phyloP scores from a whole-genome alignment of 1,140 invertebrate species.

The Macrostomum lignano region DNA sequence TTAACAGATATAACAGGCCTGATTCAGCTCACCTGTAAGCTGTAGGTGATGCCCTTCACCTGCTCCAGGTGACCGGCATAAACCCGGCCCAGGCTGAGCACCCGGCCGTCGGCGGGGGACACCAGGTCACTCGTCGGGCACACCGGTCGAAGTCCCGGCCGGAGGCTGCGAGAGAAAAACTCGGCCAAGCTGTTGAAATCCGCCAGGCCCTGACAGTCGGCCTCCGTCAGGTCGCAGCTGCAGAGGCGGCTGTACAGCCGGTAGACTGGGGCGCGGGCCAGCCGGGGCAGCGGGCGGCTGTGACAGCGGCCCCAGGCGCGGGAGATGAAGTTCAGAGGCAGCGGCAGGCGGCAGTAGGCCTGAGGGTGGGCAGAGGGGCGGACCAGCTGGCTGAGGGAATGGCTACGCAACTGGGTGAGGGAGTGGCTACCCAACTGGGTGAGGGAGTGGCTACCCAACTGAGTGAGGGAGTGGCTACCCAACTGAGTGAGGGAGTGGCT shows the following conservation, averaged over 20 bases:
- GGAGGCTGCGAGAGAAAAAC: slow-evolving; percentile 61
- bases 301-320: slow-evolving; percentile 61
- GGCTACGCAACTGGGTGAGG: too few relatives aligned
- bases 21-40: too few relatives aligned
- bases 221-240: slow-evolving; percentile 60
- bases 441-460: too few relatives aligned
- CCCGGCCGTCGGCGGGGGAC: slow-evolving; percentile 64
- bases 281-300: slow-evolving; percentile 45
- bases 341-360: too few relatives aligned
- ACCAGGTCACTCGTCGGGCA: slow-evolving; percentile 29
- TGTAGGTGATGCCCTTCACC: slow-evolving; percentile 69
- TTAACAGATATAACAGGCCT: too few relatives aligned
- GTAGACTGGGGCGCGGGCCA: slow-evolving; percentile 46
- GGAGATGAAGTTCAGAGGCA: slow-evolving; percentile 57
- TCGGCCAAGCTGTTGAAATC: slow-evolving; percentile 56
- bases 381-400: too few relatives aligned
- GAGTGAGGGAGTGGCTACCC: too few relatives aligned
- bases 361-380: too few relatives aligned
- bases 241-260: slow-evolving; percentile 46
- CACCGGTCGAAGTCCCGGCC: slow-evolving; percentile 42
- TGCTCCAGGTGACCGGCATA: slow-evolving; percentile 56
- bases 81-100: slow-evolving; percentile 63
- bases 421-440: too few relatives aligned
- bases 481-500: too few relatives aligned
- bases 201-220: slow-evolving; percentile 42